Evolutionary conservation across 2,797 vertebrate genomes (phyloP).

Genomic region (Lycodopsis pacificus): DNA sequence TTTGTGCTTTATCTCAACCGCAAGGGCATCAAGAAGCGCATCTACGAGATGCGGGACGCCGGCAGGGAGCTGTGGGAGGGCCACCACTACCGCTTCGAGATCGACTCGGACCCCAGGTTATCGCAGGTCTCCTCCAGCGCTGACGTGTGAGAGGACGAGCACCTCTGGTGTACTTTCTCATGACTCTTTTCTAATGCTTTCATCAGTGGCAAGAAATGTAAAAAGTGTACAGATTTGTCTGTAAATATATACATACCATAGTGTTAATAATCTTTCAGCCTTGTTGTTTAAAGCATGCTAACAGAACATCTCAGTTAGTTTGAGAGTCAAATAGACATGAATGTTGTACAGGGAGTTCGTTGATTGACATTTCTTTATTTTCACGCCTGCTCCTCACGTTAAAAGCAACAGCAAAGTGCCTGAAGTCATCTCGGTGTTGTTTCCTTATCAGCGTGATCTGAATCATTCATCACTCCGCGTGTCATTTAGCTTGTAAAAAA

Average conservation of each 20-base stretch:
- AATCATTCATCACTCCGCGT: slow-evolving; percentile 13
- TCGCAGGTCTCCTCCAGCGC: slow-evolving; percentile 80
- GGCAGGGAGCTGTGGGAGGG: slow-evolving; percentile 87
- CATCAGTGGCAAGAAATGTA: slow-evolving; percentile 56
- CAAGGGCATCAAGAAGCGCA: slow-evolving; percentile 86
- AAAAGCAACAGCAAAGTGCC: slow-evolving; percentile 72
- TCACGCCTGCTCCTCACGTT: slow-evolving; percentile 8
- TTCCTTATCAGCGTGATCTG: not conserved
- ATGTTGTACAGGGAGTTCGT: not conserved
- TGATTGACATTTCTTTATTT: not conserved
- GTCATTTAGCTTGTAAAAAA: slow-evolving; percentile 20
- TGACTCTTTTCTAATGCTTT: slow-evolving; percentile 61
- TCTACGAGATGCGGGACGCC: slow-evolving; percentile 82
- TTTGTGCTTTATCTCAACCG: slow-evolving; percentile 89
- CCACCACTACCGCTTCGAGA: slow-evolving; percentile 87
- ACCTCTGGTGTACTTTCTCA: slow-evolving; percentile 18
- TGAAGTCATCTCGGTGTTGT: slow-evolving; percentile 45
- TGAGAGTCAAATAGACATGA: not conserved
- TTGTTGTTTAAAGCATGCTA: slow-evolving; percentile 68
- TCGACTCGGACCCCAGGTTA: slow-evolving; percentile 82
- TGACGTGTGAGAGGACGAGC: slow-evolving; percentile 74
- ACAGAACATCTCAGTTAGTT: not conserved
- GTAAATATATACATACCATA: slow-evolving; percentile 69
- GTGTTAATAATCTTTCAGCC: slow-evolving; percentile 36
- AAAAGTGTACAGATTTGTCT: slow-evolving; percentile 74